Percentiles rank a stretch among this genome's conserved stretches.
These are phyloP conservation scores for Tenthredo amoena DNA, from an alignment of 2,888 invertebrate genomes.

Conservation along the genomic window DNA sequence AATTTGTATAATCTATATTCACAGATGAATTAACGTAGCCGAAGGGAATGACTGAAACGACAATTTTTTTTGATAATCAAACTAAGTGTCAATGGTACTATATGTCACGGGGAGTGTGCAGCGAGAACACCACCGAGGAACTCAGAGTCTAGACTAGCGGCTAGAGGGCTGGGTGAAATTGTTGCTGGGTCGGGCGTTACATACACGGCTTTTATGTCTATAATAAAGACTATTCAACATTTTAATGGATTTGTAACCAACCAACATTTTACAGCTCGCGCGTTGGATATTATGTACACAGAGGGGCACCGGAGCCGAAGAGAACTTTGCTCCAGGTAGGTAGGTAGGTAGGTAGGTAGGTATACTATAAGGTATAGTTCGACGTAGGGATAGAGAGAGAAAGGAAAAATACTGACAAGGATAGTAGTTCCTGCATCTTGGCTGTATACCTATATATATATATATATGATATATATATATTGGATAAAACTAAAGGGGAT, in stretches of 20 bases:
- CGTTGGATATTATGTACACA: constrained; percentile 50
- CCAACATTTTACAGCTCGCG: constrained; percentile 54
- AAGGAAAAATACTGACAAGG: not conserved
- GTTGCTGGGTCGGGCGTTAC: constrained; percentile 50
- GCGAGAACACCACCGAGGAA: constrained; percentile 28
- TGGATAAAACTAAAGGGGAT: not conserved
- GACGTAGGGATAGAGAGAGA: not conserved
- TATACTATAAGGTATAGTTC: not conserved
- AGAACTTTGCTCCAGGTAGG: constrained; percentile 38
- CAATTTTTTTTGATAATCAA: not conserved
- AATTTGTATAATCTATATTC: not conserved
- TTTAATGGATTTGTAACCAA: constrained; percentile 61
- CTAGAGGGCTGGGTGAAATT: constrained; percentile 44
- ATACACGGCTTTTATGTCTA: constrained; percentile 52
- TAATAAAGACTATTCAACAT: constrained; percentile 56
- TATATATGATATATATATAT: not conserved
- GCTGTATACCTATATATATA: not conserved
- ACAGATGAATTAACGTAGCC: not conserved
- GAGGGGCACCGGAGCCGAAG: constrained; percentile 5
- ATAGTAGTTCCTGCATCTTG: not conserved
- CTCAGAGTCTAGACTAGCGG: constrained; percentile 41
- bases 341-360: not conserved
- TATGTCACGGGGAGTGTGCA: not conserved
- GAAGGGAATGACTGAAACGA: not conserved
- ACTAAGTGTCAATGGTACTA: not conserved